Evolutionary conservation across 2,113 vertebrate species (phyloP).

Genomic region (Cyprinodon tularosa): DNA sequence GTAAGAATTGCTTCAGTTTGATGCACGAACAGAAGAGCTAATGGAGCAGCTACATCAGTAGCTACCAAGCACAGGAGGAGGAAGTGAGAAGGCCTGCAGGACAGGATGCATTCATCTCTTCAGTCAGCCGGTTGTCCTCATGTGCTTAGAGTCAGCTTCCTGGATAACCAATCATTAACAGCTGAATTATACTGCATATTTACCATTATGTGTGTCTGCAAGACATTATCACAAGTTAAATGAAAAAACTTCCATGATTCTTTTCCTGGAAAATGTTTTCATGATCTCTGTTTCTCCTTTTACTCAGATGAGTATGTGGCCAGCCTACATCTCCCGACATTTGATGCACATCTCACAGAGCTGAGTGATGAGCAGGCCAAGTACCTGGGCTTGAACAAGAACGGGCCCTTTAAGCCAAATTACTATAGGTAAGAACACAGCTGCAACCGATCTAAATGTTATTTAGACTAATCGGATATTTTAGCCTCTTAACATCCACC

Average conservation of each 20-base stretch:
- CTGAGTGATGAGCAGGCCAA: slow-evolving; percentile 96
- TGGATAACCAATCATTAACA: slow-evolving; percentile 23
- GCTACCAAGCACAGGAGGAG: slow-evolving; percentile 19
- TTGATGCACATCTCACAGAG: slow-evolving; percentile 98
- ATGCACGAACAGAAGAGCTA: no score
- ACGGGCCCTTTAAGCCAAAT: slow-evolving; percentile 98
- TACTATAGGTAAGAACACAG: slow-evolving; percentile 90
- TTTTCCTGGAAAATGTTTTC: slow-evolving; percentile 3
- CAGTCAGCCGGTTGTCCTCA: slow-evolving; percentile 11
- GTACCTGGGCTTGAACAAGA: slow-evolving; percentile 98
- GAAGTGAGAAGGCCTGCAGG: slow-evolving; percentile 4
- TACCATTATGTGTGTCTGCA: not conserved
- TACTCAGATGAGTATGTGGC: slow-evolving; percentile 95
- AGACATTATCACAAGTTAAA: slow-evolving; percentile 23
- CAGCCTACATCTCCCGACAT: slow-evolving; percentile 95
- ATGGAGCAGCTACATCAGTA: not conserved
- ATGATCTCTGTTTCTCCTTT: no score
- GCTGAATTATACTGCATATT: slow-evolving; percentile 20
- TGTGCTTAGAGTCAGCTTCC: slow-evolving; percentile 24
- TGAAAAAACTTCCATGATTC: not conserved
- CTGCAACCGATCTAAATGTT: not conserved
- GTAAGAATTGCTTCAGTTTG: slow-evolving; percentile 70
- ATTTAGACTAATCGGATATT: no score
- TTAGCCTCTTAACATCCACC: no score
- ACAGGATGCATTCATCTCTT: slow-evolving; percentile 9